Conservation (phyloP, 2,888 invertebrate genomes). For the Neria commutata region DNA sequence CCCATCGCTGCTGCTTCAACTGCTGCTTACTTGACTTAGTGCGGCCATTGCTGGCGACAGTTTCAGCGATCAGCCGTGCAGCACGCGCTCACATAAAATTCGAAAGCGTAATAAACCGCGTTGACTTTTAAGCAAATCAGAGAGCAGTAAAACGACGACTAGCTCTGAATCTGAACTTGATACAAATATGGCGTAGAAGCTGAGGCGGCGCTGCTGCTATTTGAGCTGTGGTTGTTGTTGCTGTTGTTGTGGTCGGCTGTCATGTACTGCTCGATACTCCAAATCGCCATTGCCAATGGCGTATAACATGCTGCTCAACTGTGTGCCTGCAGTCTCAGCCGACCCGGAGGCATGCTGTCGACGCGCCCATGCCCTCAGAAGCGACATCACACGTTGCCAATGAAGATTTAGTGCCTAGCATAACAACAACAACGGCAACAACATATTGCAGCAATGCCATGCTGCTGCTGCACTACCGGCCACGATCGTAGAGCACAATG, state of each 20-base stretch:
- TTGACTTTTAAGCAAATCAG: conserved; percentile 21
- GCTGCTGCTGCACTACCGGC: conserved; percentile 25
- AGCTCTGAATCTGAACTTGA: conserved; percentile 31
- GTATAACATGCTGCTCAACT: not conserved
- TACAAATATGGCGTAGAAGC: conserved; percentile 36
- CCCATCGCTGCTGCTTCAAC: too few relatives aligned
- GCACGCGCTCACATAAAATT: conserved; percentile 46
- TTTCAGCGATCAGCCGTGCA: conserved; percentile 29
- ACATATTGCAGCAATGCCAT: conserved; percentile 11
- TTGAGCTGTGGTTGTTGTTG: not conserved
- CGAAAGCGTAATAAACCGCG: conserved; percentile 34
- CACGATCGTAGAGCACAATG: conserved; percentile 22
- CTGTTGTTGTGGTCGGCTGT: not conserved
- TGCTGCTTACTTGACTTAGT: too few relatives aligned
- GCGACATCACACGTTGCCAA: conserved; percentile 57
- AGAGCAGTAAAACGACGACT: conserved; percentile 28
- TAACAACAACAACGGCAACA: conserved; percentile 18
- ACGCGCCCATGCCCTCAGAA: too few relatives aligned
- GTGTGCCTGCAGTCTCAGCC: not conserved
- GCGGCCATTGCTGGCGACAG: not conserved
- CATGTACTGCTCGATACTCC: not conserved
- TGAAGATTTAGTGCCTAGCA: conserved; percentile 44
- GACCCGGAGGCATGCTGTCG: conserved; percentile 26
- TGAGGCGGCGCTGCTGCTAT: conserved; percentile 26
- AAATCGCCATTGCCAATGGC: not conserved